Evolutionary conservation across 2,797 vertebrate species (phyloP).

Genomic region (Synaphobranchus kaupii): DNA sequence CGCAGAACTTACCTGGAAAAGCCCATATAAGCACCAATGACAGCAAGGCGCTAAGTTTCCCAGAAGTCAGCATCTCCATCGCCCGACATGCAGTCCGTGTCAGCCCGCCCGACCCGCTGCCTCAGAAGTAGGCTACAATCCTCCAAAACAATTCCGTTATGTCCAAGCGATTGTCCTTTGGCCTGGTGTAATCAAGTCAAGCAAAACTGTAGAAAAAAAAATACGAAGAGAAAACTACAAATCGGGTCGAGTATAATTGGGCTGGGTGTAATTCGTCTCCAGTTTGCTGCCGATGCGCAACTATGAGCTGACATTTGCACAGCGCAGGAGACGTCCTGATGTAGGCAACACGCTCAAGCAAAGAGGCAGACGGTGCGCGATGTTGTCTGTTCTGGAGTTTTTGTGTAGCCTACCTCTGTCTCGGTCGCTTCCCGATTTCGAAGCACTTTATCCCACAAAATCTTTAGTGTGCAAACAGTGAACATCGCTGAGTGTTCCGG

Average conservation of each 20-base stretch:
- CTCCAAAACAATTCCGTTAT: conserved; percentile 9
- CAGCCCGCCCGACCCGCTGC: conserved; percentile 37
- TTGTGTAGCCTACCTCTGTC: neutral
- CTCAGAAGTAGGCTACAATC: neutral
- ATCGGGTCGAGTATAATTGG: neutral
- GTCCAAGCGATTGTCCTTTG: neutral
- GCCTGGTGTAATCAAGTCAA: neutral
- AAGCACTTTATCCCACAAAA: conserved; percentile 8
- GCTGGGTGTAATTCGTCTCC: neutral
- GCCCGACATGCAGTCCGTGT: conserved; percentile 62
- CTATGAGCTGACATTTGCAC: conserved; percentile 5
- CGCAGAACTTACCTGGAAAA: conserved; percentile 65
- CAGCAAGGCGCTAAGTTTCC: conserved; percentile 62
- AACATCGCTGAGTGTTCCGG: neutral
- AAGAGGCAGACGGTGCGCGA: neutral
- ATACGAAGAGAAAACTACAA: conserved; percentile 8
- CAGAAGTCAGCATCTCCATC: conserved; percentile 63
- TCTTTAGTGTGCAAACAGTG: neutral
- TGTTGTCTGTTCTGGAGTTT: neutral
- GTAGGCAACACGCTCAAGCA: neutral
- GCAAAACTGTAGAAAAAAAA: neutral
- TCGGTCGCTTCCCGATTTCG: neutral
- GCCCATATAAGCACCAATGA: conserved; percentile 61
- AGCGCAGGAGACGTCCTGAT: neutral
- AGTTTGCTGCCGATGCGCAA: neutral